These are phyloP conservation scores for Amphipyra berbera DNA, from an alignment of 2,888 invertebrate genomes.

Conservation along the genomic window DNA sequence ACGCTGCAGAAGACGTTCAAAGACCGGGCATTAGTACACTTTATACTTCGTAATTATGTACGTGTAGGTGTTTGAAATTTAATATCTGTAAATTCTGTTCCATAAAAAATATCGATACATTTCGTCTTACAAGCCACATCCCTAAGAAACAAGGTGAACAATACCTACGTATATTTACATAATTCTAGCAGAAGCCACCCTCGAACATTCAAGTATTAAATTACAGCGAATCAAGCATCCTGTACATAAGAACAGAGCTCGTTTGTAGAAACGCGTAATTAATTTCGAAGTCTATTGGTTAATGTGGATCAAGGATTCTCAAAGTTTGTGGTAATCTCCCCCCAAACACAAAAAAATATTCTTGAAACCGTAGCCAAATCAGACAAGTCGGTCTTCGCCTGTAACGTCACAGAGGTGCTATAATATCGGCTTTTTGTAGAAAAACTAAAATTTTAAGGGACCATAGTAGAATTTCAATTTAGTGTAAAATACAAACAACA, in stretches of 20 bases:
- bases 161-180: background rate
- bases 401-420: too few species aligned
- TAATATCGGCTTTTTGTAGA: too few species aligned
- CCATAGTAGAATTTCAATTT: too few species aligned
- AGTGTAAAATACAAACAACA: too few species aligned
- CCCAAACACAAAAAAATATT: background rate
- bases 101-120: too few species aligned
- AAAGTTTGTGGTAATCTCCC: background rate
- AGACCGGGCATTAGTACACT: too few species aligned
- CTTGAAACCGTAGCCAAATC: background rate
- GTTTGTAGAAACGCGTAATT: conserved; percentile 26
- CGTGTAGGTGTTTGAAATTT: too few species aligned
- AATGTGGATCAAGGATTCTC: conserved; percentile 12
- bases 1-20: too few species aligned
- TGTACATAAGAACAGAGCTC: conserved; percentile 5
- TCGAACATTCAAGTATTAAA: conserved; percentile 3
- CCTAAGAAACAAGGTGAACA: background rate
- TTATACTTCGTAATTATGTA: too few species aligned
- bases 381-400: too few species aligned
- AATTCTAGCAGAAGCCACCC: conserved; percentile 1
- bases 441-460: too few species aligned
- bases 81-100: too few species aligned
- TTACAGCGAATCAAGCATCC: conserved; percentile 12
- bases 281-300: conserved; percentile 21
- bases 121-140: background rate